Conservation (phyloP, 2,888 invertebrate genomes). For the Dioctria linearis region DNA sequence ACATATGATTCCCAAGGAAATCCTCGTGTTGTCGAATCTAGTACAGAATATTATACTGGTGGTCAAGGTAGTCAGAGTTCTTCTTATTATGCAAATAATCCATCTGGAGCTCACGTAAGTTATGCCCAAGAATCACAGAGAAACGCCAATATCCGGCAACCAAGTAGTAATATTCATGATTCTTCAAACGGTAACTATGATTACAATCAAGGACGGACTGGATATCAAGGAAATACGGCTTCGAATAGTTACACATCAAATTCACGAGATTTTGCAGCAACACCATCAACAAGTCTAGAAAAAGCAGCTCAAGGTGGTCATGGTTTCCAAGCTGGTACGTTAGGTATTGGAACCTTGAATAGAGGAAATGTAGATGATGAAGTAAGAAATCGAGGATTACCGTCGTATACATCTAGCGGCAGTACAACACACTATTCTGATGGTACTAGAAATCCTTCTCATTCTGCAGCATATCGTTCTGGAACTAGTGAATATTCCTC, state of each 20-base stretch:
- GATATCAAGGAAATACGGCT: neutral
- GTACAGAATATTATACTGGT: constrained; percentile 69
- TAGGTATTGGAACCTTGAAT: constrained; percentile 66
- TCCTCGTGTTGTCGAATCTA: constrained; percentile 72
- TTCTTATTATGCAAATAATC: constrained; percentile 31
- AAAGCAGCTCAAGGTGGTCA: constrained; percentile 63
- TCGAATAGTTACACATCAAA: constrained; percentile 25
- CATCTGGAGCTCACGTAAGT: constrained; percentile 10
- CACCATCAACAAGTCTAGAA: constrained; percentile 59
- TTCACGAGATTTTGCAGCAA: constrained; percentile 56
- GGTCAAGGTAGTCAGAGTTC: constrained; percentile 46
- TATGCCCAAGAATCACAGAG: constrained; percentile 21
- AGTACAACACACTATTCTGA: constrained; percentile 31
- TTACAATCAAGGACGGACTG: neutral
- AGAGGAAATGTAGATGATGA: constrained; percentile 69
- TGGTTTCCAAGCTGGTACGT: constrained; percentile 66
- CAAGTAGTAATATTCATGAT: neutral
- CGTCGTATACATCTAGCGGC: constrained; percentile 26
- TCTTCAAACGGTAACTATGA: constrained; percentile 14
- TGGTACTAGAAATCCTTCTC: constrained; percentile 53
- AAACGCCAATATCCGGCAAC: neutral
- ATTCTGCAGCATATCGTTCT: constrained; percentile 62
- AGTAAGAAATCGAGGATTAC: constrained; percentile 61
- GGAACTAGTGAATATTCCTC: constrained; percentile 27
- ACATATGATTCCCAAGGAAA: constrained; percentile 72